Base-by-base conservation (phyloP, 2,888 invertebrate genomes). In the Platycnemis pennipes region DNA sequence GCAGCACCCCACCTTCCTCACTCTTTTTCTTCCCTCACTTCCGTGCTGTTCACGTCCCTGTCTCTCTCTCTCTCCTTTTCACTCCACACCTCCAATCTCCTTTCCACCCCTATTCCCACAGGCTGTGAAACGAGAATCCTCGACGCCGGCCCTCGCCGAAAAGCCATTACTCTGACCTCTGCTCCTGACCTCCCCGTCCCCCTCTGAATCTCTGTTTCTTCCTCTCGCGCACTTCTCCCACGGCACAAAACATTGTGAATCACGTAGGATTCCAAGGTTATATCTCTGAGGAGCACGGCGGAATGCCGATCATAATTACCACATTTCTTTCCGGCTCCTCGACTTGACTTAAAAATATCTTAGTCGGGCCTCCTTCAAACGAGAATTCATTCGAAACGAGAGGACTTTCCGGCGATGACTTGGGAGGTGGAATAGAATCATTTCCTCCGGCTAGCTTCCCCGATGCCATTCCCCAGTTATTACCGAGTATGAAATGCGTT, bases 141-240 rank as follows among this genome's bases (percentile, higher is more conserved):
- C 77, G 26, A 13, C 37, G 77, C 31, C 37, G 77, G 63, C 77
- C 37, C 77, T 37, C 13, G 31, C 77, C 31, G 8, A 77, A 31
- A 77, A 77, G 37, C 37, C 77, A 77, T 77, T 77, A 77, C 77
- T 77, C 77, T 77, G 77, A 77, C 77, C 37, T 37, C 49, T n/a
- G n/a, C n/a, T n/a, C 22, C 77, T 16, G 16, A 11, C 16, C 53
- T 63, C 63, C 26, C 63, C 63, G 63, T 26, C 31, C 8, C 31
- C 37, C 77, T 37, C 37, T 37, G 26, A 13, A 7, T 77, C 31
- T 11, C 8, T 8, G 19, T 11, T 11, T 37, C 1, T 2, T 37
- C 77, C 77, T 16, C 31, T 37, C 63, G 13, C 8, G 31, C n/a
- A 16, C 0, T 77, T 77, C 77, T 77, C 77, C 77, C 77, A 11